A percentile compares a stretch with the other conserved stretches of the same genome.
Conservation (phyloP, 2,797 vertebrate species). For the Erithacus rubecula region DNA sequence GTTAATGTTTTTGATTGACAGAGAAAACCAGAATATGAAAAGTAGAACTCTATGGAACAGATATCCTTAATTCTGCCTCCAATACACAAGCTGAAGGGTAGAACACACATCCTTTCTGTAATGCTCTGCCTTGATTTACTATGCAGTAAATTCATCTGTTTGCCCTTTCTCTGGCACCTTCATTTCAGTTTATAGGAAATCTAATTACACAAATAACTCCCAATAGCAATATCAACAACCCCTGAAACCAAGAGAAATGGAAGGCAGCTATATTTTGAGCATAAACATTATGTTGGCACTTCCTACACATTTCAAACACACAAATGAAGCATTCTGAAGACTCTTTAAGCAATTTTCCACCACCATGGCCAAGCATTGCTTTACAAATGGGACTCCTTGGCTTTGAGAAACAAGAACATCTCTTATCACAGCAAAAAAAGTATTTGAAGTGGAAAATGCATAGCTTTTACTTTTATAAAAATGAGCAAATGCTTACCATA, state of each 20-base stretch:
- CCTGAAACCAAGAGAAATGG: neutral
- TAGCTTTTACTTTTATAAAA: neutral
- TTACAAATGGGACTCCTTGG: neutral
- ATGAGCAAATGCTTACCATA: neutral
- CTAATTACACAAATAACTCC: neutral
- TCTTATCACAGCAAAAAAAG: neutral
- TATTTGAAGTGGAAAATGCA: neutral
- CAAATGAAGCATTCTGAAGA: neutral
- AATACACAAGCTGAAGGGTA: neutral
- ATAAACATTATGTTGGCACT: neutral
- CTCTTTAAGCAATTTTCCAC: neutral
- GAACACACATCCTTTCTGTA: neutral
- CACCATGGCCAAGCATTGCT: neutral
- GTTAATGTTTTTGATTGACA: neutral
- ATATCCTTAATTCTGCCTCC: neutral
- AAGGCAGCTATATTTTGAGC: neutral
- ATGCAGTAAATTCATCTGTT: neutral
- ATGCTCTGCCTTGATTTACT: neutral
- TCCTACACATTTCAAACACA: neutral
- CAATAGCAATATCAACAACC: neutral
- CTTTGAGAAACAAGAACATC: neutral
- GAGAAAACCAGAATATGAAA: neutral
- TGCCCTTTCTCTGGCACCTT: neutral
- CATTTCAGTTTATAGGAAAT: neutral
- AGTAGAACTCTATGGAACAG: neutral